phyloP scores from a whole-genome alignment of 2,797 vertebrate species.

The Chrysocyon brachyurus region DNA sequence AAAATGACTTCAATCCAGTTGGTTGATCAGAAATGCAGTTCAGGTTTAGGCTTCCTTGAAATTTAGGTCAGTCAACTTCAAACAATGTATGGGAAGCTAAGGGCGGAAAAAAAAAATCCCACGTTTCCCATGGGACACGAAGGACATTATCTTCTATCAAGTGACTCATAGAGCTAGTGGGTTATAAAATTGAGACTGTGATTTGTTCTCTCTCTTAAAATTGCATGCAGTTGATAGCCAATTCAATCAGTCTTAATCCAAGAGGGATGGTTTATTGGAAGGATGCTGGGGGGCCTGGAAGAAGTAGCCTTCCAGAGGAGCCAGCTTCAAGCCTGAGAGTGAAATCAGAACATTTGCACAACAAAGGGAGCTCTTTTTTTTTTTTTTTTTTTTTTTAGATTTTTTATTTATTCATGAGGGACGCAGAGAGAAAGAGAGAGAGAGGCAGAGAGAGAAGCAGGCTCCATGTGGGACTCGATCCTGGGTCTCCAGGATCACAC shows the following conservation, averaged over 20 bases:
- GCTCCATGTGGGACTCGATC: too few relatives aligned
- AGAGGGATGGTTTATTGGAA: neutral
- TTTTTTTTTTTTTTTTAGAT: too few relatives aligned
- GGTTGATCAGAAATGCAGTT: neutral
- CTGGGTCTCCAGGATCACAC: too few relatives aligned
- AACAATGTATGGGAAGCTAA: neutral
- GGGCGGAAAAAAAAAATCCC: neutral
- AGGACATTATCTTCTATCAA: neutral
- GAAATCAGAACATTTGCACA: neutral
- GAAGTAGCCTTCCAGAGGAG: neutral
- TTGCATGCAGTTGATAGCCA: neutral
- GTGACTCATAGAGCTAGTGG: neutral
- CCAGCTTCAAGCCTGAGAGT: neutral
- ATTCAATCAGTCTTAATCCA: neutral
- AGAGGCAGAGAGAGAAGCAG: too few relatives aligned
- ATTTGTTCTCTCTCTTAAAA: neutral
- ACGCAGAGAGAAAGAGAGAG: too few relatives aligned
- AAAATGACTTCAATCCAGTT: conserved; percentile 2
- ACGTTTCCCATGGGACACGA: neutral
- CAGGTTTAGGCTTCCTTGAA: neutral
- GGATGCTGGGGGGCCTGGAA: neutral
- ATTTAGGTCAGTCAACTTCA: neutral
- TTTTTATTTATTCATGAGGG: too few relatives aligned
- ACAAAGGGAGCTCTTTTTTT: neutral
- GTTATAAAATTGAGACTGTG: neutral